Evolutionary conservation across 2,113 vertebrate species (phyloP), one percentile per base, ranked within the genome.

Genomic region (Mixornis gularis): DNA sequence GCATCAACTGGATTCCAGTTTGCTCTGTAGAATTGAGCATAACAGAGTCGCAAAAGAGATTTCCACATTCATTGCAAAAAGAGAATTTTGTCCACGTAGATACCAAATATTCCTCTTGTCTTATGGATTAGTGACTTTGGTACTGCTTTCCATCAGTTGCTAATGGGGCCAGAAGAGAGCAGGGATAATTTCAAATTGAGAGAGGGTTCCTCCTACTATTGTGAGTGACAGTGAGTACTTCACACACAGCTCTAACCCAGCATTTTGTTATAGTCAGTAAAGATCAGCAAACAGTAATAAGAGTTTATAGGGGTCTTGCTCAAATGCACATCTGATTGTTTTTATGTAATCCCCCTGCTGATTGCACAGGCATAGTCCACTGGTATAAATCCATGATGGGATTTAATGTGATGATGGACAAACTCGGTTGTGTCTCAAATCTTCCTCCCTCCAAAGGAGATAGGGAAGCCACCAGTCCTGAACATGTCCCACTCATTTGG

Each of bases 71-170:
- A 34, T 78, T 89, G 22, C 77, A 72, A 89, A 85, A 89, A 60
- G 55, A 51, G 25, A 1, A 0, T 79, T 85, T 84, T 82, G n/a
- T 58, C 36, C 3, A 3, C 0, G 0, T 36, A 49, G 69, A 43
- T 84, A 36, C 38, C 36, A 76, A 52, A 65, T 86, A 56, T n/a
- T 92, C 52, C 36, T 55, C 46, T 58, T 65, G 43, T 80, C 9
- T 64, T 66, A 36, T 3, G 3, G 26, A 44, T 69, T 55, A 49
- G 53, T 85, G 69, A 40, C 70, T 79, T 79, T 49, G 62, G 43
- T 79, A 46, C 29, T 59, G 40, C 73, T 78, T 40, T 34, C 85
- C 16, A 41, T 52, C 71, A 73, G 64, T 78, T 89, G 41, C 56
- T 58, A 49, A n/a, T 1, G 4, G 16, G 26, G 38, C 43, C 64